phyloP scores from a whole-genome alignment of 2,888 invertebrate genomes.

The Thereva nobilitata region DNA sequence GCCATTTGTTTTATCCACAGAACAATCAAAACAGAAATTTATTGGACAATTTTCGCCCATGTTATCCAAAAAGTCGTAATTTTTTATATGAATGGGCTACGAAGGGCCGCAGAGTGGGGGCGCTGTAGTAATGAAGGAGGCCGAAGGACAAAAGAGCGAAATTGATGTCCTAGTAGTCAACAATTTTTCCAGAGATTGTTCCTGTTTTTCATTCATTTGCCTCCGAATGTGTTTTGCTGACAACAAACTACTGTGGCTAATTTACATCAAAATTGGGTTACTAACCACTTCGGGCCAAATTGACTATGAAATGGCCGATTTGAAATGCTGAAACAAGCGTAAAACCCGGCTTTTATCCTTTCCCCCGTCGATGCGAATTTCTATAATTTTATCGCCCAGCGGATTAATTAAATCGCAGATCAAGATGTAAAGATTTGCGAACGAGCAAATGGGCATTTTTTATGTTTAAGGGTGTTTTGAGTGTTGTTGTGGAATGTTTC shows the following conservation, averaged over 20 bases:
- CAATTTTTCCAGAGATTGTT: conserved; percentile 31
- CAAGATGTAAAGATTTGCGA: too few species aligned
- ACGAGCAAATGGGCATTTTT: too few species aligned
- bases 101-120: background rate
- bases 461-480: too few species aligned
- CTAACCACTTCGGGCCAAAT: conserved; percentile 22
- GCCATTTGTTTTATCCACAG: conserved; percentile 39
- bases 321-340: too few species aligned
- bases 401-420: too few species aligned
- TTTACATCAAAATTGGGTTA: conserved; percentile 29
- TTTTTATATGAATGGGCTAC: conserved; percentile 31
- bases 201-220: conserved; percentile 19
- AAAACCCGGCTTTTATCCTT: too few species aligned
- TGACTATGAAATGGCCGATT: conserved; percentile 3
- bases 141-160: conserved; percentile 8
- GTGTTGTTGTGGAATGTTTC: too few species aligned
- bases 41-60: conserved; percentile 40
- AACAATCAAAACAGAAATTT: conserved; percentile 42
- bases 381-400: too few species aligned
- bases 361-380: too few species aligned
- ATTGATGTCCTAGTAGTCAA: conserved; percentile 32
- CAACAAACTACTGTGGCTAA: conserved; percentile 22
- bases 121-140: conserved; percentile 2
- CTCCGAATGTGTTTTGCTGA: conserved; percentile 6
- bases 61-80: conserved; percentile 32